Percentiles rank a stretch among this genome's conserved stretches.
Conservation (phyloP, 2,888 invertebrate genomes). For the Sminthurinus aureus region DNA sequence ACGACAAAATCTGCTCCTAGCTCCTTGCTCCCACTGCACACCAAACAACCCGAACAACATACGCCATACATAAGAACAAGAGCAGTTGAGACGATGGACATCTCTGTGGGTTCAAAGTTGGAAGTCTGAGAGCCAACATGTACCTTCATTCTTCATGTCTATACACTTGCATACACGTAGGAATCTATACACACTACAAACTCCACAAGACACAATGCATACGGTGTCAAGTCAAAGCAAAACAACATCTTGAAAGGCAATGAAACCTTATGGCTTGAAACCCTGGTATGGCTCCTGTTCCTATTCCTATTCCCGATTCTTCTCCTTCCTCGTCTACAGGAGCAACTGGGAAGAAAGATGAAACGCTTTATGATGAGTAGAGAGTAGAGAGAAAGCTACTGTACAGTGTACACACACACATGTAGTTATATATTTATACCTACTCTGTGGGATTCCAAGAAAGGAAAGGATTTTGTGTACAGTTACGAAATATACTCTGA, state of each 20-base stretch:
- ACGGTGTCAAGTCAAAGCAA: background rate
- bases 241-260: constrained; percentile 1
- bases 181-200: too few relatives aligned
- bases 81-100: background rate
- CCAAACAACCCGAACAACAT: background rate
- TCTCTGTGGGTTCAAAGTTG: background rate
- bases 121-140: background rate
- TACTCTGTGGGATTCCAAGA: background rate
- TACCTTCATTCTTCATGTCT: background rate
- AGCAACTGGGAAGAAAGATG: background rate
- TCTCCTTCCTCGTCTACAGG: too few relatives aligned
- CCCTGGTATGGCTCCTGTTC: background rate
- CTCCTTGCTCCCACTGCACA: background rate
- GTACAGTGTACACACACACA: background rate
- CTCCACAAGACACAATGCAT: background rate
- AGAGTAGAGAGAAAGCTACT: background rate
- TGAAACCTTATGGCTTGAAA: constrained; percentile 12
- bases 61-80: too few relatives aligned
- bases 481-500: background rate
- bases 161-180: too few relatives aligned
- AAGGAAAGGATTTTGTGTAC: constrained; percentile 1
- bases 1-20: too few relatives aligned
- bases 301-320: too few relatives aligned
- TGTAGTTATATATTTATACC: background rate
- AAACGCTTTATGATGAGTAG: constrained; percentile 5